Evolutionary conservation across 2,888 invertebrate genomes (phyloP).

Genomic region (Tachina lurida): DNA sequence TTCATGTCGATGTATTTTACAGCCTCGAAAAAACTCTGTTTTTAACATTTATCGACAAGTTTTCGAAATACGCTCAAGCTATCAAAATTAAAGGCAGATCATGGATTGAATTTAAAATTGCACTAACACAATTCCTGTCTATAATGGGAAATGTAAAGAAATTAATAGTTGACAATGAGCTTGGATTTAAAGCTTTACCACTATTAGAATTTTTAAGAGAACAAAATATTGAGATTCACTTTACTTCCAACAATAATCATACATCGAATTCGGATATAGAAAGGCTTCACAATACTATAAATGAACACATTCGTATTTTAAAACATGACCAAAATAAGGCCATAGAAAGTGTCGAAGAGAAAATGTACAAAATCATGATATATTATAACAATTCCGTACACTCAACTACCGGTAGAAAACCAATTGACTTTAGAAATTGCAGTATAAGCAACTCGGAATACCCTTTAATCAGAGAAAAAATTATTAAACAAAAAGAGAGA

Average conservation of each 20-base stretch:
- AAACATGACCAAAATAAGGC: too few species aligned
- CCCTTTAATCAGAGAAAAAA: constrained; percentile 26
- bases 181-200: constrained; percentile 67
- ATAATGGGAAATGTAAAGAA: constrained; percentile 56
- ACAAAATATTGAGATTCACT: too few species aligned
- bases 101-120: constrained; percentile 69
- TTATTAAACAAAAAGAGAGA: constrained; percentile 31
- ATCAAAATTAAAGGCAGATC: constrained; percentile 61
- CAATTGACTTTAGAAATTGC: neutral
- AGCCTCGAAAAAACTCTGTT: constrained; percentile 69
- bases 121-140: constrained; percentile 60
- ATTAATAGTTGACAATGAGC: constrained; percentile 65
- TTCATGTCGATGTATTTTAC: constrained; percentile 67
- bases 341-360: too few species aligned
- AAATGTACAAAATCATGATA: too few species aligned
- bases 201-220: too few species aligned
- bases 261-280: constrained; percentile 47
- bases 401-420: constrained; percentile 58
- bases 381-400: constrained; percentile 68
- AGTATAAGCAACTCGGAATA: constrained; percentile 8
- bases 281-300: too few species aligned
- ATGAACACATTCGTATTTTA: too few species aligned
- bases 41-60: constrained; percentile 73
- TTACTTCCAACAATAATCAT: too few species aligned
- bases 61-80: constrained; percentile 43